Conservation (phyloP, 1,140 invertebrate species). For the silkworm (Bombyx mori) region DNA sequence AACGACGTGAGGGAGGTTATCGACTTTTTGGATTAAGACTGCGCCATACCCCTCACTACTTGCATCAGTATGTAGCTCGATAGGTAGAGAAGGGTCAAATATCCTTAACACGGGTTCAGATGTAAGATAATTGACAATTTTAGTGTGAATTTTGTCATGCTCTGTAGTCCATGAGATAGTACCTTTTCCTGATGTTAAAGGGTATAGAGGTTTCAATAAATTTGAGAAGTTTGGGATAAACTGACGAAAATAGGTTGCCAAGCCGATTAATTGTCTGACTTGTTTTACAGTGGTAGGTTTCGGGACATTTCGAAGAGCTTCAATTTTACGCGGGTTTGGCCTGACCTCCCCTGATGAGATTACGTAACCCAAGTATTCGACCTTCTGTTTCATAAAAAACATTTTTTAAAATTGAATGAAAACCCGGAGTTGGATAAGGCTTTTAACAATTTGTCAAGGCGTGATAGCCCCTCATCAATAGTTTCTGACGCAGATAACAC, state of each 20-base stretch:
- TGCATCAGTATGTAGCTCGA: constrained; percentile 48
- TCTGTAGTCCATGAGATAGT: constrained; percentile 11
- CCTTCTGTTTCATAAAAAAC: constrained; percentile 22
- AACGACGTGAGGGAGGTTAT: constrained; percentile 58
- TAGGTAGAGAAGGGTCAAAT: constrained; percentile 26
- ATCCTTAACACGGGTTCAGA: constrained; percentile 40
- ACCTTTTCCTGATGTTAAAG: constrained; percentile 12
- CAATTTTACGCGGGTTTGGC: constrained; percentile 20
- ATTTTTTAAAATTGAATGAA: constrained; percentile 29
- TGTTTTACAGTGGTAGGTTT: constrained; percentile 26
- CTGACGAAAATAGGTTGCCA: constrained; percentile 34
- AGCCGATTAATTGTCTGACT: constrained; percentile 28
- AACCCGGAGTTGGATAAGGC: constrained; percentile 19
- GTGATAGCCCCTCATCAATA: constrained; percentile 16
- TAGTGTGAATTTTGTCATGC: constrained; percentile 16
- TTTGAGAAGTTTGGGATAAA: constrained; percentile 32
- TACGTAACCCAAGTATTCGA: constrained; percentile 20
- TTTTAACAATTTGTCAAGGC: constrained; percentile 16
- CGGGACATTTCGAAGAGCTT: constrained; percentile 19
- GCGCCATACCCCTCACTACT: constrained; percentile 33
- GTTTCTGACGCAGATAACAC: constrained; percentile 18
- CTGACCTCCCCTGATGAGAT: constrained; percentile 12
- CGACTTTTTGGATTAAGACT: constrained; percentile 36
- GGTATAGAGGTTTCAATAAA: constrained; percentile 25
- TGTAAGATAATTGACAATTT: constrained; percentile 11